Evolutionary conservation across 2,888 invertebrate species (phyloP), one percentile per base, ranked within the genome.

Genomic region (Hyppa rectilinea): DNA sequence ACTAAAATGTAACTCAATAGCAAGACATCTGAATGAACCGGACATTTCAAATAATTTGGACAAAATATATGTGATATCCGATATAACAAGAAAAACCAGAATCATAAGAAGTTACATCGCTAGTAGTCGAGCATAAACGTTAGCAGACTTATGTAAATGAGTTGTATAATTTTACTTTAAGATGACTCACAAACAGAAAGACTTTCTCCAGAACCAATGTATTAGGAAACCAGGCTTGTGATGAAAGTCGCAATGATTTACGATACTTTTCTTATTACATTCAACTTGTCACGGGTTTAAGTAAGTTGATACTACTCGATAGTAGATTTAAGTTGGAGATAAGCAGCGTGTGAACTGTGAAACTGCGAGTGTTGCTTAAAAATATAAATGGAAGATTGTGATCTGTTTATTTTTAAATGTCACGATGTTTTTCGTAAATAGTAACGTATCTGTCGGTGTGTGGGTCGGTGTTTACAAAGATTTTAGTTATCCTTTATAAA

Each of bases 201-300:
- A 80, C 85, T 84, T 84, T 84, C 84, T 76, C 83, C 26, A 71
- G 36, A 60, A 52, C 56, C 64, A 23, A 77, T 60, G 50, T 71
- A 80, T 83, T 83, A 77, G 71, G 73, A 83, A 83, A 82, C 72
- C 56, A 83, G 78, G 76, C 82, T 78, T 84, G 71, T 71, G 61
- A 78, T 58, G 84, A 85, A 80, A 83, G 78, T 75, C 36, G 29
- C 29, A 55, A 71, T 82, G 84, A 83, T 84, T 85, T 83, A 84
- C 63, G 55, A 58, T 66, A 55, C 9, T 82, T 61, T 73, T 76
- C 55, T 55, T 73, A 64, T 66, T 31, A n/a, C 29, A 59, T 29
- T 55, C 36, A 55, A 80, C 58, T 60, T 64, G 77, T 34, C 56
- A 40, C 34, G 40, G 43, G 29, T n/a, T 55, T 58, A 31, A 49